Evolutionary conservation across 2,888 invertebrate genomes (phyloP), one percentile per base, ranked within the genome.

Genomic region (Carabus problematicus): DNA sequence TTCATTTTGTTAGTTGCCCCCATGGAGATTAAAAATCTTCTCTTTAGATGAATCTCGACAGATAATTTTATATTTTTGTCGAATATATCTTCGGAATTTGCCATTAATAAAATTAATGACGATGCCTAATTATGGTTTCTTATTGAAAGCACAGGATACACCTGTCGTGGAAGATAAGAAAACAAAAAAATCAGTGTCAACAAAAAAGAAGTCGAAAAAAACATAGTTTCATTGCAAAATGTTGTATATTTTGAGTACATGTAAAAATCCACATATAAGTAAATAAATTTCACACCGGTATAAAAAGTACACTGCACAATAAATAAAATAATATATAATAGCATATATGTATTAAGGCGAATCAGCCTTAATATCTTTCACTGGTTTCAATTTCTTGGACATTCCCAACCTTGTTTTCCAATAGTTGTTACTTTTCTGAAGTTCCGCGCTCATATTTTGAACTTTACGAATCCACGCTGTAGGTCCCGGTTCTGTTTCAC

Each of bases 121-220:
- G 69, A 71, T 80, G 40, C 82, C 81, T 9, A 81, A 80, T 72
- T 82, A 79, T 74, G 79, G 76, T 42, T 75, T 81, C 52, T 71
- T 76, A 64, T 71, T 79, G 39, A 74, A 76, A 72, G 74, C 72
- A 66, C 72, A 68, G 71, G 72, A 63, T 70, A 76, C 73, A 68
- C 67, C 18, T 72, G 70, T 68, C 70, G 73, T 75, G 64, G 62
- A 60, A 72, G 72, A 74, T 70, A 68, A 71, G 67, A 70, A 70
- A 59, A 64, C 71, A 67, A 70, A 62, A 40, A 14, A 8, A 29
- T 71, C 49, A 56, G 64, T 59, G 0, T 43, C 60, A 18, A 73
- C 72, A 68, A 73, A 72, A 19, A 73, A 75, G 62, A 75, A 75
- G 67, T 71, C 72, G 16, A 75, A 74, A 59, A 72, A 75, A 61